A percentile compares a stretch with the other conserved stretches of the same genome.
Conservation (phyloP, 1,140 invertebrate genomes). For the Caenorhabditis tropicalis region DNA sequence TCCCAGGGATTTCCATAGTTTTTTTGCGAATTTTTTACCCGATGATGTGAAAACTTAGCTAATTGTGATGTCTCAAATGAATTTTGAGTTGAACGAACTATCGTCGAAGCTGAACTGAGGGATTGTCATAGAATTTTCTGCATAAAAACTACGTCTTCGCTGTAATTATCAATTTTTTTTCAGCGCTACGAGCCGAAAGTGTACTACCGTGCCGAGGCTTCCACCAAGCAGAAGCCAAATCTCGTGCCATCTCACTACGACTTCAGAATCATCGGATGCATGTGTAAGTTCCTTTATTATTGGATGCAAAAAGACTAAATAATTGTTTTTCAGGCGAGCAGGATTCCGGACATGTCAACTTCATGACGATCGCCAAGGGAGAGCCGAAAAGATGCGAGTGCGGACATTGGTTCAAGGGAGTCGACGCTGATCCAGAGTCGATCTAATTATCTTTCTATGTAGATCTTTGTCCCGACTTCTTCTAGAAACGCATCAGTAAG, state of each 20-base stretch:
- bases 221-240: constrained; percentile 85
- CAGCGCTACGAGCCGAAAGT: constrained; percentile 71
- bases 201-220: constrained; percentile 76
- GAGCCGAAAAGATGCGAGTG: constrained; percentile 82
- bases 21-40: background rate
- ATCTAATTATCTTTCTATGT: constrained; percentile 74
- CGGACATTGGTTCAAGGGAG: constrained; percentile 93
- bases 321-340: constrained; percentile 78
- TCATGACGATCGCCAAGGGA: constrained; percentile 91
- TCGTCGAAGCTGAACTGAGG: constrained; percentile 38
- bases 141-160: too few species aligned
- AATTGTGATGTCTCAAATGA: background rate
- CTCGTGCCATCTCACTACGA: constrained; percentile 87
- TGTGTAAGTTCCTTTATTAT: constrained; percentile 78
- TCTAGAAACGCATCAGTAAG: constrained; percentile 8
- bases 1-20: background rate
- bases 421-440: constrained; percentile 76
- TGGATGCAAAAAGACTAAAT: background rate
- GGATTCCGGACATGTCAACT: constrained; percentile 84
- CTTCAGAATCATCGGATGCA: constrained; percentile 88
- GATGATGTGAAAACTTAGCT: constrained; percentile 18
- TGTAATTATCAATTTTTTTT: constrained; percentile 51
- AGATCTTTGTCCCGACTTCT: constrained; percentile 20
- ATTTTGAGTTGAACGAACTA: background rate
- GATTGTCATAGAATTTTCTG: background rate